A percentile compares a stretch with the other conserved stretches of the same genome.
Conservation (phyloP, 2,797 vertebrate species). For the Crenichthys baileyi region DNA sequence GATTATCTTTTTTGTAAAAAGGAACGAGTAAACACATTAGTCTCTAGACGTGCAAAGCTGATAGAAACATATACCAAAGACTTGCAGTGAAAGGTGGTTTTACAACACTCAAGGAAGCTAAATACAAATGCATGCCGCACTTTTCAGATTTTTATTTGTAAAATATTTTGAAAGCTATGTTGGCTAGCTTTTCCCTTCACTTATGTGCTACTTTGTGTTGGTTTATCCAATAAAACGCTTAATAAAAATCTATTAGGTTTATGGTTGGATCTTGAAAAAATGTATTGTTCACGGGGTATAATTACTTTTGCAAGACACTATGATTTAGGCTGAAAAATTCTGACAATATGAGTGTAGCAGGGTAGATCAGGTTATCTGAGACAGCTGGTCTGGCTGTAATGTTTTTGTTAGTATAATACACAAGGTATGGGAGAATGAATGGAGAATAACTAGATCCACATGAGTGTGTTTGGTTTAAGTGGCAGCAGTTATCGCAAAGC, state of each 20-base stretch:
- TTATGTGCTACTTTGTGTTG: neutral
- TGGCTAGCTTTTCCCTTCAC: neutral
- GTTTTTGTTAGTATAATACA: neutral
- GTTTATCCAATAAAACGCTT: neutral
- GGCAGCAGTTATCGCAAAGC: constrained; percentile 31
- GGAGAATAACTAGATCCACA: neutral
- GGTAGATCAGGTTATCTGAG: neutral
- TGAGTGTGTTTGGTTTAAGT: constrained; percentile 15
- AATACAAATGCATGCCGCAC: too few relatives aligned
- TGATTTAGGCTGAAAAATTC: neutral
- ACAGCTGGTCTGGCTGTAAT: neutral
- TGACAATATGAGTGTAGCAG: neutral
- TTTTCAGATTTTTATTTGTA: neutral
- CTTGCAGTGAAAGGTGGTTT: too few relatives aligned
- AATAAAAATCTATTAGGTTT: neutral
- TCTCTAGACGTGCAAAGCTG: too few relatives aligned
- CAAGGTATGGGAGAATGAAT: neutral
- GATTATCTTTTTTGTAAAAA: too few relatives aligned
- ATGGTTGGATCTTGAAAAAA: neutral
- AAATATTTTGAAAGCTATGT: neutral
- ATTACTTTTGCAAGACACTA: neutral
- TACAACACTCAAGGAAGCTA: too few relatives aligned
- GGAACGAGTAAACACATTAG: too few relatives aligned
- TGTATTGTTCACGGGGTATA: neutral
- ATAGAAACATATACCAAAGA: neutral